Evolutionary conservation across 1,140 invertebrate species (phyloP).

Genomic region (Spodoptera litura): DNA sequence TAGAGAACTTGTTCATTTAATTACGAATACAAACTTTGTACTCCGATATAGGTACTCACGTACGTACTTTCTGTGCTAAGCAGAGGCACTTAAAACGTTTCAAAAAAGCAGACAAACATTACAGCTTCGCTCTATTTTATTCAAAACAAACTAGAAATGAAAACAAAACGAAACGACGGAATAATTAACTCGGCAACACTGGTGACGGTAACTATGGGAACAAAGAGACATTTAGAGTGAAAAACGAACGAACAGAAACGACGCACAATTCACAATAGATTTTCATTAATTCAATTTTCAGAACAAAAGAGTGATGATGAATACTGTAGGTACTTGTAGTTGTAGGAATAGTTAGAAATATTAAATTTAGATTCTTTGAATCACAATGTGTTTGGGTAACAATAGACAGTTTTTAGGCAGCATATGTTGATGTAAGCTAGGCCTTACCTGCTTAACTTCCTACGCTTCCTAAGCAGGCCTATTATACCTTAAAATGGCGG

Average conservation of each 20-base stretch:
- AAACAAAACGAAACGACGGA: constrained; percentile 1
- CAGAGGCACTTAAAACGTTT: too few relatives aligned
- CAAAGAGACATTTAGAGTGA: constrained; percentile 17
- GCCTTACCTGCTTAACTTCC: not conserved
- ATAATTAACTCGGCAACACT: not conserved
- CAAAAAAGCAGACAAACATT: too few relatives aligned
- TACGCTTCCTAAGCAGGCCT: too few relatives aligned
- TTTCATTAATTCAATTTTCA: constrained; percentile 29
- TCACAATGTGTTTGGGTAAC: not conserved
- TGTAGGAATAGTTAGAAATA: constrained; percentile 5
- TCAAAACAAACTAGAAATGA: not conserved
- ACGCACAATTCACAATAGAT: not conserved
- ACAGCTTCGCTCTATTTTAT: too few relatives aligned
- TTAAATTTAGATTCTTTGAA: constrained; percentile 16
- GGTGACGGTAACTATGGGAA: not conserved
- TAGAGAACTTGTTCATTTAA: too few relatives aligned
- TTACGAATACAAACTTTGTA: too few relatives aligned
- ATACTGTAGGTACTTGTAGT: not conserved
- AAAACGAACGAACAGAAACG: constrained; percentile 31
- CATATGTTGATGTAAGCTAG: not conserved
- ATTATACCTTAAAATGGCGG: too few relatives aligned
- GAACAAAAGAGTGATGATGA: constrained; percentile 16
- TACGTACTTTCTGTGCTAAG: too few relatives aligned
- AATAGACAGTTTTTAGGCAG: not conserved
- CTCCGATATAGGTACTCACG: too few relatives aligned